Evolutionary conservation across 2,888 invertebrate genomes (phyloP), one percentile per base, ranked within the genome.

Genomic region (Notodonta ziczac): DNA sequence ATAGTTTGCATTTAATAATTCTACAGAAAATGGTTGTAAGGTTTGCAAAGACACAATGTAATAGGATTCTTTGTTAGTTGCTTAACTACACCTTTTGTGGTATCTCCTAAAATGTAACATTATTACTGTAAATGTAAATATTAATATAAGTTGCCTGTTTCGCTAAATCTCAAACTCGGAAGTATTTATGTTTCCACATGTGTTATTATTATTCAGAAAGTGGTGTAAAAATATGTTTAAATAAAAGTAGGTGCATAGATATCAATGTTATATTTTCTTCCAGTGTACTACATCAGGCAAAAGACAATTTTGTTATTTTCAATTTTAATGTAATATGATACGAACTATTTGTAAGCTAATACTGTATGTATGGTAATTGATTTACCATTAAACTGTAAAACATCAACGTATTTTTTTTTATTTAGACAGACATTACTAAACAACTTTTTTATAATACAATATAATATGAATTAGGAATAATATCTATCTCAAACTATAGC

Each of bases 361-460:
- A 68, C 58, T 76, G 74, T 64, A 68, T 76, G 79, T 78, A 77
- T 66, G 87, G 85, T 86, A 84, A 83, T 78, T 73, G 75, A 82
- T 79, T 83, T 86, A 82, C 87, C 85, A 86, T 80, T 76, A 75
- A 74, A 76, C 71, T 70, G 66, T 66, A 67, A 59, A 65, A 63
- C 46, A 62, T 59, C 59, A 52, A 58, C 9, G 32, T 58, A 24
- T 24, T 2, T 58, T 51, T 51, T 51, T 51, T 59, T 42, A 51
- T 56, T 51, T 52, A 12, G 46, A 55, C 54, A 59, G 9, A 51
- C 42, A 9, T 10, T 10, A 42, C 4, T 42, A 42, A 8, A 9
- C 4, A 42, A 10, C 42, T 51, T 24, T 16, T 24, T 24, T 51
- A 24, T 9, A 24, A 4, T 51, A 51, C 14, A 16, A 14, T 24